Evolutionary conservation across 2,888 invertebrate genomes (phyloP).

Genomic region (Cephus spinipes): DNA sequence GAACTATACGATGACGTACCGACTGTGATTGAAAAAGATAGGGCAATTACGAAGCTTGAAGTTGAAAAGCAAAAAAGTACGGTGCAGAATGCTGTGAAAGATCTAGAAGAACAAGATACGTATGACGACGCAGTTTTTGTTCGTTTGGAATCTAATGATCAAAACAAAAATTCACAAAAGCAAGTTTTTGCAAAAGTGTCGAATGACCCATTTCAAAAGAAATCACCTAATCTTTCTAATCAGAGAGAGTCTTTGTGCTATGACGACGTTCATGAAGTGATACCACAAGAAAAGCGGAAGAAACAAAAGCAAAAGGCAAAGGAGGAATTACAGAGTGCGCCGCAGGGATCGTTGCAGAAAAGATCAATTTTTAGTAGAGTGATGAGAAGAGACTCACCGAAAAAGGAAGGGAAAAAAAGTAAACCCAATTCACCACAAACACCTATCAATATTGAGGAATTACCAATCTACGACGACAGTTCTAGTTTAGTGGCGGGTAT

Average conservation of each 20-base stretch:
- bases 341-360: slow-evolving; percentile 41
- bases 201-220: not conserved
- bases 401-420: slow-evolving; percentile 30
- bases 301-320: not conserved
- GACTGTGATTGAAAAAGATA: slow-evolving; percentile 8
- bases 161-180: not conserved
- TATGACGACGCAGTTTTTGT: slow-evolving; percentile 30
- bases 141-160: not conserved
- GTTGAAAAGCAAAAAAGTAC: not conserved
- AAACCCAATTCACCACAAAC: not conserved
- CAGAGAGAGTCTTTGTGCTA: slow-evolving; percentile 21
- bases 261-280: slow-evolving; percentile 30
- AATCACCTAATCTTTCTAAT: not conserved
- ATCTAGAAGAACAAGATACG: slow-evolving; percentile 5
- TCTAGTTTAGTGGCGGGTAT: not conserved
- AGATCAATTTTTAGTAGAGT: slow-evolving; percentile 54
- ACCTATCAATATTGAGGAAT: slow-evolving; percentile 16
- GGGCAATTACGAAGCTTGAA: not conserved
- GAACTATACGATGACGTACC: slow-evolving; percentile 37
- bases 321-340: not conserved
- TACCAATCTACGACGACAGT: slow-evolving; percentile 42
- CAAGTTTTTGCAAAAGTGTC: not conserved
- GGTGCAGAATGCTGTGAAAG: not conserved
- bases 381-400: slow-evolving; percentile 37
- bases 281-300: not conserved